Conservation (phyloP, 1,140 invertebrate species). For the Drosophila burlai region DNA sequence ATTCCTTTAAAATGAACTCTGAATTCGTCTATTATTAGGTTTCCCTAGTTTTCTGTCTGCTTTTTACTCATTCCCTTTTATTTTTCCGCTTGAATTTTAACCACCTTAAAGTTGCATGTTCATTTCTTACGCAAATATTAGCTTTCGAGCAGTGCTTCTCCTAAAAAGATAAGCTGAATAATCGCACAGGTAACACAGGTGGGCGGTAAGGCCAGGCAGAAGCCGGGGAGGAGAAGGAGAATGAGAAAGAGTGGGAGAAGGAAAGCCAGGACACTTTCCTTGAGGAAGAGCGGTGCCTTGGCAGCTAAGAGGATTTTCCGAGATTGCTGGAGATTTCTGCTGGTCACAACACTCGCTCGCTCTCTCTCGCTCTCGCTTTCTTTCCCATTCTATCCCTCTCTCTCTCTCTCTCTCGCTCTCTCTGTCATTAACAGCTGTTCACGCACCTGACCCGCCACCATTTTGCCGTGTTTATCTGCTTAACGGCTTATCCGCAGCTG, state of each 20-base stretch:
- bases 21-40: no score
- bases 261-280: neutral
- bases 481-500: slow-evolving; percentile 52
- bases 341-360: neutral
- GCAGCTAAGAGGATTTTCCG: slow-evolving; percentile 52
- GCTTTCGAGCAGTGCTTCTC: slow-evolving; percentile 12
- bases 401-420: neutral
- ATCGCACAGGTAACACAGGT: slow-evolving; percentile 10
- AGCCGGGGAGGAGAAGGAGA: neutral
- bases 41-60: neutral
- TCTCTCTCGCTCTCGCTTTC: neutral
- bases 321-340: slow-evolving; percentile 38
- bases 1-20: neutral
- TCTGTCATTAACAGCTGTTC: slow-evolving; percentile 30
- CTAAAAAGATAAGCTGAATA: slow-evolving; percentile 28
- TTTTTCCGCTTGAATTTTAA: slow-evolving; percentile 8
- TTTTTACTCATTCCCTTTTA: neutral
- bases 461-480: slow-evolving; percentile 43
- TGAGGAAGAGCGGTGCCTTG: slow-evolving; percentile 4
- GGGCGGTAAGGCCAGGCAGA: neutral
- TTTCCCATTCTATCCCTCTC: neutral
- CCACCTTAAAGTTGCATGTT: slow-evolving; percentile 24
- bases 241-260: neutral
- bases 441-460: slow-evolving; percentile 26
- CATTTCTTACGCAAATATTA: slow-evolving; percentile 42